Base-by-base conservation (phyloP, 2,888 invertebrate species). In the Tinea pellionella region DNA sequence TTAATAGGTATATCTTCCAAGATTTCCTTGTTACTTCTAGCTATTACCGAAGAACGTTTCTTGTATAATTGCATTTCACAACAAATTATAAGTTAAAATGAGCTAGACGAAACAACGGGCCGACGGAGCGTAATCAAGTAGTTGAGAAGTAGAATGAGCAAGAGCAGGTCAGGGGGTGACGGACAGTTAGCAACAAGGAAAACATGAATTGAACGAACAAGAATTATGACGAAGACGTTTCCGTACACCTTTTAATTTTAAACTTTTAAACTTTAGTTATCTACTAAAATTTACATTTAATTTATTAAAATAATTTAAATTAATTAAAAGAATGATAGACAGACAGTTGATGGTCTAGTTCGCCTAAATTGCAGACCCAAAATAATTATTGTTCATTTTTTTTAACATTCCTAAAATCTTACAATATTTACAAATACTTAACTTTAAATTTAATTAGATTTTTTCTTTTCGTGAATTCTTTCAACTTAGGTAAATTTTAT, bases 61-160 rank as follows among this genome's bases (percentile, higher is more conserved):
- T 64, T 64, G 72, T 72, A 75, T 80, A 80, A 81, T 80, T 81
- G 78, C 75, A 71, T 80, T 81, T 74, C 71, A 68, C 71, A 80
- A 80, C 80, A 81, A 81, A 81, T 80, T 81, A 80, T 75, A 79
- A 81, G 73, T 80, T 77, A 71, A 74, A 73, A 79, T 74, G 78
- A 77, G 72, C 43, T 37, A 59, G 60, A 42, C 55, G 60, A 61
- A 55, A 57, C 59, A 53, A 18, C 58, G 61, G 56, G 13, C 29
- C 60, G 74, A 71, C 73, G 72, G 65, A 67, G 66, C 63, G 58
- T 16, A 51, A 29, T 65, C 67, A 68, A 72, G 69, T 68, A 69
- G 67, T 68, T 69, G 63, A 63, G 63, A 60, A 57, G 60, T 41
- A 15, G 42, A 19, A 56, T 19, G 57, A 56, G 59, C n/a, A 32